Conservation (phyloP, 1,140 invertebrate genomes). For the Drosophila simulans region DNA sequence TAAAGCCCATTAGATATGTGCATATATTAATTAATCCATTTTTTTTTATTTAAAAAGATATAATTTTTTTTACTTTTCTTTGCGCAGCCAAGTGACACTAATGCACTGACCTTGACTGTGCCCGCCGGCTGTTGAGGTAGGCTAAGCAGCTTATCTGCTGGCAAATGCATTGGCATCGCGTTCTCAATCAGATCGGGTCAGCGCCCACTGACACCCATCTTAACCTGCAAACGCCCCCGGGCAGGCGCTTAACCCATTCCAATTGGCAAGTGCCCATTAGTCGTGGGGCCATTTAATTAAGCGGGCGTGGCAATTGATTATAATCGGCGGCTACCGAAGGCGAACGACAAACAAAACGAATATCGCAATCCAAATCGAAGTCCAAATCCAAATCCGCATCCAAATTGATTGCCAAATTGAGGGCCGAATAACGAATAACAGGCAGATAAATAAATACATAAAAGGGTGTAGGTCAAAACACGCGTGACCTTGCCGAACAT, state of each 20-base stretch:
- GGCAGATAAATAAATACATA: conserved; percentile 4
- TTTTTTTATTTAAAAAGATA: not conserved
- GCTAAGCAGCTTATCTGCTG: conserved; percentile 50
- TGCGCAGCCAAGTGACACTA: not conserved
- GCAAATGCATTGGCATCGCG: conserved; percentile 49
- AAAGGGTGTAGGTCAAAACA: conserved; percentile 20
- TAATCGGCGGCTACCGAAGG: conserved; percentile 48
- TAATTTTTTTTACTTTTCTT: not conserved
- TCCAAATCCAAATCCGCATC: conserved; percentile 25
- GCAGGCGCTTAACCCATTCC: conserved; percentile 1
- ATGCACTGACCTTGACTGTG: conserved; percentile 10
- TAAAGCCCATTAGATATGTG: no score
- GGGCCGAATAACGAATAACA: conserved; percentile 20
- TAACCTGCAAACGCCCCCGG: not conserved
- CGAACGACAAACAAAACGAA: conserved; percentile 56
- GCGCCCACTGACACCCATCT: not conserved
- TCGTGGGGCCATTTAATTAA: conserved; percentile 65
- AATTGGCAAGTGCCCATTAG: conserved; percentile 46
- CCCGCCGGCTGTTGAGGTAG: not conserved
- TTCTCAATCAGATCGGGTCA: conserved; percentile 45
- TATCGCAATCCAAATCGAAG: conserved; percentile 55
- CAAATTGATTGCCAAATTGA: conserved; percentile 75
- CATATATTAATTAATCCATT: no score
- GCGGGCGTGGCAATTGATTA: conserved; percentile 70
- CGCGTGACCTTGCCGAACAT: conserved; percentile 54